Evolutionary conservation across 2,888 invertebrate genomes (phyloP).

Genomic region (Clistopyga incitator): DNA sequence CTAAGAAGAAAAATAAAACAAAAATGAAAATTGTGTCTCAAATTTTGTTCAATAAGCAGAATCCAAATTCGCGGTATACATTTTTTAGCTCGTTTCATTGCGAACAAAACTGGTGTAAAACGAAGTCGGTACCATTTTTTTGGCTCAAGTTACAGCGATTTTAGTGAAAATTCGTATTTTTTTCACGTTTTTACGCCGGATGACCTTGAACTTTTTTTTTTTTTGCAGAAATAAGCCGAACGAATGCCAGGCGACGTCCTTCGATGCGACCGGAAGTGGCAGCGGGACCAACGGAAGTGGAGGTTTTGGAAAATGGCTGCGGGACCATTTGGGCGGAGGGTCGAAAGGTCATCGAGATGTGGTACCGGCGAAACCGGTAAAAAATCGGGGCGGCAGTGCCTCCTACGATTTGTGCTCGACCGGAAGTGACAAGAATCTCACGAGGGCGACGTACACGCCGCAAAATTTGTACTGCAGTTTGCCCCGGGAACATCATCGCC

Average conservation of each 20-base stretch:
- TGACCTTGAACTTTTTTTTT: slow-evolving; percentile 44
- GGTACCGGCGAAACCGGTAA: slow-evolving; percentile 65
- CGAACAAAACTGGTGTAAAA: no score
- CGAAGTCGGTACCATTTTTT: no score
- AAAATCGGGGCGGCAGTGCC: slow-evolving; percentile 57
- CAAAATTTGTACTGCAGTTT: slow-evolving; percentile 82
- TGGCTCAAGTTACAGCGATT: no score
- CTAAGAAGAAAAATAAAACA: no score
- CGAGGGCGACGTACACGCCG: slow-evolving; percentile 74
- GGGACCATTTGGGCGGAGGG: slow-evolving; percentile 80
- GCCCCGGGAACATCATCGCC: slow-evolving; percentile 79
- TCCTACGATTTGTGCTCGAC: slow-evolving; percentile 39
- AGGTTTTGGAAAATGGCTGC: slow-evolving; percentile 82
- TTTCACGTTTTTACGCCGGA: no score
- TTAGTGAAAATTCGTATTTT: no score
- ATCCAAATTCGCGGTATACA: no score
- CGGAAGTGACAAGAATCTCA: slow-evolving; percentile 71
- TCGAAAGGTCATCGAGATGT: slow-evolving; percentile 71
- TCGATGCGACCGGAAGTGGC: slow-evolving; percentile 59
- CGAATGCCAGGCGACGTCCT: slow-evolving; percentile 61
- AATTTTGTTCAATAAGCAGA: no score
- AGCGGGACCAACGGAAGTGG: slow-evolving; percentile 70
- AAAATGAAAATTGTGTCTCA: no score
- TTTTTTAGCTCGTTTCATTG: no score
- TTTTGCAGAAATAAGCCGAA: slow-evolving; percentile 74